phyloP scores from a whole-genome alignment of 2,797 vertebrate genomes.

The Hypotaenidia okinawae region DNA sequence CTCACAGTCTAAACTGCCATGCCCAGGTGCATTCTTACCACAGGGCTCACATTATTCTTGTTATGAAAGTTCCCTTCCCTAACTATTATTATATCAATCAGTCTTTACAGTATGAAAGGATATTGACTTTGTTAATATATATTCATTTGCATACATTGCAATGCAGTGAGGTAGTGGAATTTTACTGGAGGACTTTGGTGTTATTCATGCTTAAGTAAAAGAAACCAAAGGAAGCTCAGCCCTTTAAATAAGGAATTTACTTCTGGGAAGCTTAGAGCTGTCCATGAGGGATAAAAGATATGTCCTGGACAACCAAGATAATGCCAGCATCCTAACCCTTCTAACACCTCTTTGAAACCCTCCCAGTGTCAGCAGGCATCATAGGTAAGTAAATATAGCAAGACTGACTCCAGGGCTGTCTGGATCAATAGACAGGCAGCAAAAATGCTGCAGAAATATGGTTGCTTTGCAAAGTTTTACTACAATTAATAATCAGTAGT shows the following conservation, averaged over 20 bases:
- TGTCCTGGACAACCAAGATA: no score
- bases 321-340: no score
- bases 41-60: background rate
- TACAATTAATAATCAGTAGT: background rate
- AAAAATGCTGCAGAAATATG: background rate
- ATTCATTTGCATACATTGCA: background rate
- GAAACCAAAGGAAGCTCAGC: background rate
- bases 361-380: no score
- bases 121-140: background rate
- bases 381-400: no score
- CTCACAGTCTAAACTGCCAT: background rate
- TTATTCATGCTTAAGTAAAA: background rate
- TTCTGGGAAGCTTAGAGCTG: background rate
- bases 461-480: background rate
- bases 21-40: background rate
- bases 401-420: no score
- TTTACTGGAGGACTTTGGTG: background rate
- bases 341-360: no score
- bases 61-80: background rate
- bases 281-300: background rate
- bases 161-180: background rate
- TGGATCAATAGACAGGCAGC: background rate
- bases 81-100: background rate
- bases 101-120: background rate
- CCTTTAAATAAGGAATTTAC: background rate